Evolutionary conservation across 1,140 invertebrate genomes (phyloP), one percentile per base, ranked within the genome.

Genomic region (Macrotrachela quadricornifera): DNA sequence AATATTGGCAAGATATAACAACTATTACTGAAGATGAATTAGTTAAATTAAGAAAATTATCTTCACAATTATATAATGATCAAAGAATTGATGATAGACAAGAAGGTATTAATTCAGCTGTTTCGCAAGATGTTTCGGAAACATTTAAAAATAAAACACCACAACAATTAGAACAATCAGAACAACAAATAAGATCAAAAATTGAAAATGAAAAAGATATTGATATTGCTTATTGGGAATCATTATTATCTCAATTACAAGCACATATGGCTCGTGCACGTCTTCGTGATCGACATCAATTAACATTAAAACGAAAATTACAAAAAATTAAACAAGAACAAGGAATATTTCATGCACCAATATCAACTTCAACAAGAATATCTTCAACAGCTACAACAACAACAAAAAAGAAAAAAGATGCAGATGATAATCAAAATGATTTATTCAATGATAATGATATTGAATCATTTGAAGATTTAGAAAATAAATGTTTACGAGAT

Each of bases 221-320:
- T 43, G 91, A 99, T 72, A 82, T 95, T 56, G 84, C 83, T 47
- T 96, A 94, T 69, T 97, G 90, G 88, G 90, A 96, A 71, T 85
- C 82, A 46, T 69, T 96, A 45, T 73, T 92, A 10, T 84, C 83
- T 41, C 82, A 92, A 67, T 71, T 96, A 4, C 90, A 86, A 77
- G 88, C 88, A 8, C 85, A 94, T 67, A 90, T 91, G 78, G 87
- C 92, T 0, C 76, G 85, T 59, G 85, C 86, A 6, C 72, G 90
- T 40, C 73, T 97, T 1, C 73, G 85, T 55, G 88, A 96, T 71
- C 71, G 83, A 11, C 91, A 97, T 72, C 82, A 91, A 69, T 79
- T 83, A 56, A 85, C 87, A 66, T 71, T 95, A n/a, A 76, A 78
- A 43, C 77, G 80, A 60, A 94, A 95, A 72, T 71, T 96, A 53